Evolutionary conservation across 2,113 vertebrate genomes (phyloP), one percentile per base, ranked within the genome.

Genomic region (Anser cygnoides): DNA sequence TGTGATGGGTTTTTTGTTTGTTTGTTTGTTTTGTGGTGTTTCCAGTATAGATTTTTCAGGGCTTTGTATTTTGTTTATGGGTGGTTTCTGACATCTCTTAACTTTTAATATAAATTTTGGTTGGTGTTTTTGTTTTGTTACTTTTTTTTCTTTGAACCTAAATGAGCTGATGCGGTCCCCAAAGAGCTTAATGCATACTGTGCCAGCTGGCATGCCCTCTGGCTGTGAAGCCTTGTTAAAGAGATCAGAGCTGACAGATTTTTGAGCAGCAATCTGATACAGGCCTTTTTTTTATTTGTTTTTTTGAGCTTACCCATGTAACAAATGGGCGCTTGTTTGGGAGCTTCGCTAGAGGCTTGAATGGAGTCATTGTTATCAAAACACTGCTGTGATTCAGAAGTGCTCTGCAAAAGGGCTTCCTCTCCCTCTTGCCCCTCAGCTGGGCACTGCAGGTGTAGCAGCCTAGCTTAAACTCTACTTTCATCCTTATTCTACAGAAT

Each of bases 301-400:
- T 92, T 88, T 95, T 91, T 81, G 93, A 93, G 90, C 79, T 95
- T 83, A 44, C 81, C 91, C 96, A 54, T 97, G 81, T 96, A 97
- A 97, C 96, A 97, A 97, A 96, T 81, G 94, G 90, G 70, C 72
- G 58, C 92, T 97, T 97, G 95, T 97, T 97, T 95, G 78, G 79
- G 91, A 96, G 91, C 88, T 96, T 96, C 18, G 0, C 77, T 87
- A 91, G 85, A 87, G 70, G 90, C 73, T 81, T 96, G 94, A 97
- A 97, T 97, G 95, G 92, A 90, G 74, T 72, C 80, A 87, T 97
- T 97, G 95, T 96, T 97, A 92, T 67, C 61, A 62, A 92, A 94
- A 97, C 93, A 96, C 90, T 97, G 89, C 71, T 54, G 83, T 93
- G 92, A 95, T 97, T 98, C 92, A 97, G 57, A 89, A 94, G 72